phyloP scores from a whole-genome alignment of 2,113 vertebrate genomes.

The Pluvialis apricaria region DNA sequence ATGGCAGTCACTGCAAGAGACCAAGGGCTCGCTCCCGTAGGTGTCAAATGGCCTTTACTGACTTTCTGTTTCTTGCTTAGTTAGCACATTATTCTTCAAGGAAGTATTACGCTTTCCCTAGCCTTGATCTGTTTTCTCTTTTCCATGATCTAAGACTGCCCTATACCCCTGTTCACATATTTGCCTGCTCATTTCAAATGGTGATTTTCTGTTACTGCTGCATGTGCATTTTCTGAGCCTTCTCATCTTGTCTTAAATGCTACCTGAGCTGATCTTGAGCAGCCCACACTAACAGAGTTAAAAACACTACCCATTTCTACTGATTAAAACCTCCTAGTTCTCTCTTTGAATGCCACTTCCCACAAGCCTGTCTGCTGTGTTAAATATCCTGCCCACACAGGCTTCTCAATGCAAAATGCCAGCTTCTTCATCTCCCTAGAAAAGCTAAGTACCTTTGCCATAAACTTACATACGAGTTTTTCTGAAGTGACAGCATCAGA shows the following conservation, averaged over 20 bases:
- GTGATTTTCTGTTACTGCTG: not conserved
- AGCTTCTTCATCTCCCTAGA: conserved; percentile 7
- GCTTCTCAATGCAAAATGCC: conserved; percentile 18
- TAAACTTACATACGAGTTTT: not conserved
- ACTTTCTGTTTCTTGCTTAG: not conserved
- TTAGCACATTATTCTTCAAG: not conserved
- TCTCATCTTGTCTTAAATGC: not conserved
- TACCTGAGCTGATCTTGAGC: conserved; percentile 27
- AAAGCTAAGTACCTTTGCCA: not conserved
- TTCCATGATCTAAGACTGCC: not conserved
- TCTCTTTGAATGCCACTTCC: conserved; percentile 49
- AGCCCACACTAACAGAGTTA: not conserved
- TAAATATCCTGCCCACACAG: conserved; percentile 44
- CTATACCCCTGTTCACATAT: not conserved
- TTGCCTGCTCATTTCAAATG: not conserved
- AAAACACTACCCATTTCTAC: not conserved
- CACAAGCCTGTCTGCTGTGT: conserved; percentile 46
- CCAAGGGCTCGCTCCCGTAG: not conserved
- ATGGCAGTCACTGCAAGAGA: not conserved
- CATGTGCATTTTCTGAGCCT: not conserved
- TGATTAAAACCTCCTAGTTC: conserved; percentile 41
- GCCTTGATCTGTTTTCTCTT: not conserved
- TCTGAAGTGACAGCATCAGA: not conserved
- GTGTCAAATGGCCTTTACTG: not conserved
- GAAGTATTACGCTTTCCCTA: not conserved